phyloP scores from a whole-genome alignment of 1,140 invertebrate species.

The Antheraea pernyi region DNA sequence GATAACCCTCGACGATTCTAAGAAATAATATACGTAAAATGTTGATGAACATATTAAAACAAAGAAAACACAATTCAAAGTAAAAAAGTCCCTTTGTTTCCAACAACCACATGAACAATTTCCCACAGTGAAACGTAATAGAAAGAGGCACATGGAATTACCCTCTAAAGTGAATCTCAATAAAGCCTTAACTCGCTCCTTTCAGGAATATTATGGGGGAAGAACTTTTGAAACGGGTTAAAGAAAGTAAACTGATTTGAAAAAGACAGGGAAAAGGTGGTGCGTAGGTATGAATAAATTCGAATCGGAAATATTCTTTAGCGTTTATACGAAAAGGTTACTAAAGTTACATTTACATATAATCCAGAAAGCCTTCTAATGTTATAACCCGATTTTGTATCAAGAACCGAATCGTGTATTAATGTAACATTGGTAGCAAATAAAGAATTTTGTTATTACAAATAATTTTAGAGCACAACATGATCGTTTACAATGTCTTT shows the following conservation, averaged over 20 bases:
- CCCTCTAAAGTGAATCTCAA: conserved; percentile 64
- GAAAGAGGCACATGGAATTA: conserved; percentile 42
- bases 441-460: no score
- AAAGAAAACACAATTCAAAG: conserved; percentile 4
- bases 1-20: no score
- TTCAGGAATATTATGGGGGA: conserved; percentile 49
- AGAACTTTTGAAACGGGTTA: conserved; percentile 69
- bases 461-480: no score
- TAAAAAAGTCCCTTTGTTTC: conserved; percentile 20
- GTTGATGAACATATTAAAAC: not conserved
- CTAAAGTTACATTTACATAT: not conserved
- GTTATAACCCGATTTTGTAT: not conserved
- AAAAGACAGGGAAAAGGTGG: conserved; percentile 71
- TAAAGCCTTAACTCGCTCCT: conserved; percentile 49
- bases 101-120: conserved; percentile 37
- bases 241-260: conserved; percentile 58
- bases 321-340: not conserved
- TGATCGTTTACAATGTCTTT: no score
- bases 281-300: conserved; percentile 66
- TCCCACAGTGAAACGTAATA: conserved; percentile 54
- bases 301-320: conserved; percentile 44
- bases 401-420: not conserved
- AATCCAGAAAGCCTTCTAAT: not conserved
- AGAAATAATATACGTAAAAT: no score
- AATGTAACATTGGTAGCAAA: no score